Conservation (phyloP, 2,888 invertebrate species). For the Dioctria linearis region DNA sequence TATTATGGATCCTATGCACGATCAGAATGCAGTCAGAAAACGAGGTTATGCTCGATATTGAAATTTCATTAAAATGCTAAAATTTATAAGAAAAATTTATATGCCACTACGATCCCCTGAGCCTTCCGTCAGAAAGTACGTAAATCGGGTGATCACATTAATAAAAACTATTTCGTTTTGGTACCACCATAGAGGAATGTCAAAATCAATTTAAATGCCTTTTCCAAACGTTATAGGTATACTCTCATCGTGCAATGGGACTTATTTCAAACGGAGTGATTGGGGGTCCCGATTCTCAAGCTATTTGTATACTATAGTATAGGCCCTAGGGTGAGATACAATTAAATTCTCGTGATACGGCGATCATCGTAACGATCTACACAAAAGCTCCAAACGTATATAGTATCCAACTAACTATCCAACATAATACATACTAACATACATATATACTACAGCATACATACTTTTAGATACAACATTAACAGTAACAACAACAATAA, state of each 20-base stretch:
- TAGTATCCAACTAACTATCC: no score
- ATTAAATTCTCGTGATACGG: conserved; percentile 72
- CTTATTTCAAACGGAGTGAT: conserved; percentile 31
- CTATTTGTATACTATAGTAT: conserved; percentile 38
- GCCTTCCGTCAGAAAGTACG: no score
- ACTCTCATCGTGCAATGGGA: conserved; percentile 9
- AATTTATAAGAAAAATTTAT: conserved; percentile 43
- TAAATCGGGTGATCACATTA: background rate
- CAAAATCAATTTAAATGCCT: conserved; percentile 47
- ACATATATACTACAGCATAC: no score
- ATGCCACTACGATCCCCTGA: background rate
- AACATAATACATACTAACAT: no score
- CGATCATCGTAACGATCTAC: conserved; percentile 65
- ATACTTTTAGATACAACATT: no score
- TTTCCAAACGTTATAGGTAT: background rate
- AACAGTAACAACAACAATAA: no score
- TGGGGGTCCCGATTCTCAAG: conserved; percentile 47
- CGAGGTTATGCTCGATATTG: conserved; percentile 32
- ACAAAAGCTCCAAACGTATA: conserved; percentile 6
- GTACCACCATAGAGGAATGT: conserved; percentile 13
- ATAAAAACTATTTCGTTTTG: background rate
- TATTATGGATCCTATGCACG: no score
- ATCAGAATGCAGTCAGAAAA: background rate
- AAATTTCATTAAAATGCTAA: conserved; percentile 50
- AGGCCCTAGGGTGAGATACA: conserved; percentile 70